phyloP scores from a whole-genome alignment of 1,140 invertebrate genomes.

The Drosophila guanche region DNA sequence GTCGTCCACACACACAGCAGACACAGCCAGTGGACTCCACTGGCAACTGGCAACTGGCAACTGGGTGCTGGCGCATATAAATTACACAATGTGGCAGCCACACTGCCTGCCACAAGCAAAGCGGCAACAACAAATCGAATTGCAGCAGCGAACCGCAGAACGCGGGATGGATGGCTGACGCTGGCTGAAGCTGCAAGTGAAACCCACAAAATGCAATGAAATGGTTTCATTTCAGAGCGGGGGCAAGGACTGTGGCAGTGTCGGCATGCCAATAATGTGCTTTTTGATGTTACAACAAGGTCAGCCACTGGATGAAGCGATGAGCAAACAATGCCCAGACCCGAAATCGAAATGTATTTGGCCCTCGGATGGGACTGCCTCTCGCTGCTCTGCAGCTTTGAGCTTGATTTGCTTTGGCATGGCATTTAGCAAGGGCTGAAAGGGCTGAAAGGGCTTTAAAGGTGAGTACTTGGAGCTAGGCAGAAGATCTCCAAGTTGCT shows the following conservation, averaged over 20 bases:
- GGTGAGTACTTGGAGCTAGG: too few relatives aligned
- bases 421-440: slow-evolving; percentile 14
- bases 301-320: slow-evolving; percentile 38
- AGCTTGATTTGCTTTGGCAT: slow-evolving; percentile 40
- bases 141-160: slow-evolving; percentile 59
- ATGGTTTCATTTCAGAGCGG: too few relatives aligned
- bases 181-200: slow-evolving; percentile 51
- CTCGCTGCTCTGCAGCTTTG: slow-evolving; percentile 50
- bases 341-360: slow-evolving; percentile 62
- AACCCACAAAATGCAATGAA: slow-evolving; percentile 80
- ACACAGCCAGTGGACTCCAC: too few relatives aligned
- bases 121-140: slow-evolving; percentile 67
- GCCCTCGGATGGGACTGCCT: slow-evolving; percentile 24
- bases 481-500: too few relatives aligned
- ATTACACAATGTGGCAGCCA: slow-evolving; percentile 70
- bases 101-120: slow-evolving; percentile 9
- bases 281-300: slow-evolving; percentile 76
- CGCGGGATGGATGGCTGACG: slow-evolving; percentile 28
- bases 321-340: slow-evolving; percentile 62
- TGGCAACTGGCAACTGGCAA: too few relatives aligned
- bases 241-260: slow-evolving; percentile 6
- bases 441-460: not conserved
- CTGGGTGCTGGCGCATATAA: slow-evolving; percentile 56
- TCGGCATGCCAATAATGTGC: slow-evolving; percentile 69
- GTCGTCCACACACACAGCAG: slow-evolving; percentile 50